Percentiles rank a stretch among this genome's conserved stretches.
Evolutionary conservation across 2,113 vertebrate species (phyloP).

Genomic region (Coreoperca whiteheadi): DNA sequence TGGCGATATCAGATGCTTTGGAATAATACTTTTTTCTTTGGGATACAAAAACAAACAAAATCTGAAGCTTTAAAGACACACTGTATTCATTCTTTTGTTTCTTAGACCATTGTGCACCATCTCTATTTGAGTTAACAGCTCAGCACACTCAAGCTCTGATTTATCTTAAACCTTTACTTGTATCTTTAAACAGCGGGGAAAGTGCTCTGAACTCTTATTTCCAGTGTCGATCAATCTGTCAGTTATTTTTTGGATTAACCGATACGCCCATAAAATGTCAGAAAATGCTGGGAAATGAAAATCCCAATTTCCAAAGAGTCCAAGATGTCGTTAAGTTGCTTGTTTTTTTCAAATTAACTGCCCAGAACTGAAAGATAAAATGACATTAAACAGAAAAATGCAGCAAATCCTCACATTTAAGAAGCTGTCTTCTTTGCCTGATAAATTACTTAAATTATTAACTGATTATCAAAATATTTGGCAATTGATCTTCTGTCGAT

Average conservation of each 20-base stretch:
- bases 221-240: neutral
- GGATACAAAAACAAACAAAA: neutral
- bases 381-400: neutral
- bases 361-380: neutral
- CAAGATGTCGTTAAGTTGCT: neutral
- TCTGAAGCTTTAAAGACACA: neutral
- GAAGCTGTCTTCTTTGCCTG: neutral
- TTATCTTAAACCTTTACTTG: neutral
- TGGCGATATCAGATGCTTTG: neutral
- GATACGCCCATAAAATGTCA: neutral
- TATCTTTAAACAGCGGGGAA: neutral
- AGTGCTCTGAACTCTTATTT: neutral
- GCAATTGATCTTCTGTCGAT: neutral
- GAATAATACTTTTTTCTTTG: neutral
- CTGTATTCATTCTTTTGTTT: neutral
- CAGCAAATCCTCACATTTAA: neutral
- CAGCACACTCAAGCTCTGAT: neutral
- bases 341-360: neutral
- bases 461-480: neutral
- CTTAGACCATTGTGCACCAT: neutral
- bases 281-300: neutral
- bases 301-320: neutral
- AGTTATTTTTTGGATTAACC: neutral
- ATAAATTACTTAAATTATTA: neutral
- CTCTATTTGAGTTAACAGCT: neutral